Conservation (phyloP, 2,888 invertebrate genomes). For the Agrochola lychnidis region DNA sequence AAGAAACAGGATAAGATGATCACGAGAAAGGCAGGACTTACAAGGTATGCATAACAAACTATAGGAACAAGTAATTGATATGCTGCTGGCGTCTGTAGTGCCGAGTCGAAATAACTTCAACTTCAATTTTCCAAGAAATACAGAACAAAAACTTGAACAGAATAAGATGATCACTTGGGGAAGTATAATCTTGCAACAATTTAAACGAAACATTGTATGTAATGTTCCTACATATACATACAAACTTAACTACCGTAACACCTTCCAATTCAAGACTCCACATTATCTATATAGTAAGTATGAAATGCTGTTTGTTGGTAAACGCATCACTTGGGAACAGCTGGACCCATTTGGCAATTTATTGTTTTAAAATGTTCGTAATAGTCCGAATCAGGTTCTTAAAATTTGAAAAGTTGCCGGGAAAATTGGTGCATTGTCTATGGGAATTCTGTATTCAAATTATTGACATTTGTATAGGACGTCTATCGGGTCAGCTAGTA, state of each 20-base stretch:
- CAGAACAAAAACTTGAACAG: constrained; percentile 63
- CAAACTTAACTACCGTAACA: neutral
- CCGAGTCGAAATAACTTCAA: constrained; percentile 70
- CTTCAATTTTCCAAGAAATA: constrained; percentile 71
- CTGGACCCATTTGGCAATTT: too few species aligned
- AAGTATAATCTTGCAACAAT: constrained; percentile 52
- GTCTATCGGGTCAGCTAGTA: too few species aligned
- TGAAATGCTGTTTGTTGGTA: too few species aligned
- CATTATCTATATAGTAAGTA: too few species aligned
- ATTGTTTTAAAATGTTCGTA: too few species aligned
- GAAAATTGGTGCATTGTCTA: too few species aligned
- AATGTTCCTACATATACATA: neutral
- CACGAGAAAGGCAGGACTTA: constrained; percentile 73
- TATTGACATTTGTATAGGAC: too few species aligned
- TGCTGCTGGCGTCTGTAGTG: constrained; percentile 73
- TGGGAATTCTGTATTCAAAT: too few species aligned
- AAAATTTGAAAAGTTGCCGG: too few species aligned
- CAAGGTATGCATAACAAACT: constrained; percentile 78
- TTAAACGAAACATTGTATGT: constrained; percentile 34
- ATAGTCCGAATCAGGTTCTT: too few species aligned
- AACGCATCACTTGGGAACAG: too few species aligned
- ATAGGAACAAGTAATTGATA: constrained; percentile 74
- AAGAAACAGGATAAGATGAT: constrained; percentile 69
- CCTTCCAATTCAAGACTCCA: constrained; percentile 5
- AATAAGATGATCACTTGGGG: constrained; percentile 62